phyloP scores from a whole-genome alignment of 2,888 invertebrate species.

The Metallyticus violacea region DNA sequence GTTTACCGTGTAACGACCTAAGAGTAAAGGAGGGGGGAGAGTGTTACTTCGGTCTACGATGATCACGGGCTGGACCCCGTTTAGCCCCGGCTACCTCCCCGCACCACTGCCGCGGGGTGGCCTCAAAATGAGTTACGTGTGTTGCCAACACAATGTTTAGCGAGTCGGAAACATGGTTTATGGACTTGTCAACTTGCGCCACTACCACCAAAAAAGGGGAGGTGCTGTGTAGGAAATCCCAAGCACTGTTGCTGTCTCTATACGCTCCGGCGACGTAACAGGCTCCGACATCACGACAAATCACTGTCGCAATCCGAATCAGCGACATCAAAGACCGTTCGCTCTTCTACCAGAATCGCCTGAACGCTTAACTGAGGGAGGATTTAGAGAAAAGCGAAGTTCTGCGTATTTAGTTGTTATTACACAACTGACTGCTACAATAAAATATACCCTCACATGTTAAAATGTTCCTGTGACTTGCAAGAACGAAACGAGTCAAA shows the following conservation, averaged over 20 bases:
- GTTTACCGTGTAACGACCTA: background rate
- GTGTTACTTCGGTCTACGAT: background rate
- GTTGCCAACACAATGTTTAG: constrained; percentile 31
- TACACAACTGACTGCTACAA: too few relatives aligned
- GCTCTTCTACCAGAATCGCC: background rate
- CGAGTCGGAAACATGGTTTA: constrained; percentile 33
- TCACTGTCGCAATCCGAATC: constrained; percentile 28
- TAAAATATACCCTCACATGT: too few relatives aligned
- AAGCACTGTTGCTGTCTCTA: background rate
- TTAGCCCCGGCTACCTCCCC: background rate
- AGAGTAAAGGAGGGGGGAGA: background rate
- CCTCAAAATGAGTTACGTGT: constrained; percentile 30
- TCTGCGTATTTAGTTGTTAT: too few relatives aligned
- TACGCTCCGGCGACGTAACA: constrained; percentile 26
- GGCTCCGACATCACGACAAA: constrained; percentile 30
- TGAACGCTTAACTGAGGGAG: background rate
- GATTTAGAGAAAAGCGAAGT: constrained; percentile 22
- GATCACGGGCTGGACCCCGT: background rate
- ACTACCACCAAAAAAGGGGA: background rate
- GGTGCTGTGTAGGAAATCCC: background rate
- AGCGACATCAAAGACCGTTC: constrained; percentile 7
- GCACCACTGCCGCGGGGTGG: background rate
- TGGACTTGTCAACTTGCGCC: constrained; percentile 28
- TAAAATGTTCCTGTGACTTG: too few relatives aligned
- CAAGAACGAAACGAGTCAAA: too few relatives aligned